A percentile compares a stretch with the other conserved stretches of the same genome.
These are phyloP conservation scores for Isotomurus palustris DNA, from an alignment of 2,888 invertebrate genomes.

Conservation along the genomic window DNA sequence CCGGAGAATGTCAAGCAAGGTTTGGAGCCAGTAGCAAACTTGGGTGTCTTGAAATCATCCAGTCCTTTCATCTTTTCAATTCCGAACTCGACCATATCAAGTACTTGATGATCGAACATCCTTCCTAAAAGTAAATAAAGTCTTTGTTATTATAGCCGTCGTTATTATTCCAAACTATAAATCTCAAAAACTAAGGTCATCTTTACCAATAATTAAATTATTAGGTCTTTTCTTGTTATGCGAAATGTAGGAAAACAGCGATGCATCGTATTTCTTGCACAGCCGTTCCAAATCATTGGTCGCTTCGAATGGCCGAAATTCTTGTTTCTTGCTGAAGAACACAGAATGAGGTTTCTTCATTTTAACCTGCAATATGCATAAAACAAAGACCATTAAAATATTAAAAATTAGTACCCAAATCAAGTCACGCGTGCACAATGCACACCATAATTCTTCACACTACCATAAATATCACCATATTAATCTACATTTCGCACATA, in stretches of 20 bases:
- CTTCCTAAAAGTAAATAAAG: slow-evolving; percentile 55
- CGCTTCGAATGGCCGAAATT: slow-evolving; percentile 90
- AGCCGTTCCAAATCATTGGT: slow-evolving; percentile 66
- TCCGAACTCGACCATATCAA: slow-evolving; percentile 96
- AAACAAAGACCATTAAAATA: too few relatives aligned
- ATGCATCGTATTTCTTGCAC: slow-evolving; percentile 77
- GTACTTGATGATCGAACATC: slow-evolving; percentile 78
- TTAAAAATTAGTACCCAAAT: too few relatives aligned
- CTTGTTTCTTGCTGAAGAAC: slow-evolving; percentile 73
- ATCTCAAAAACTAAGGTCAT: neutral
- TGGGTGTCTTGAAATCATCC: slow-evolving; percentile 71
- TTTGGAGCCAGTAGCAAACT: slow-evolving; percentile 75
- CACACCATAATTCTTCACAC: too few relatives aligned
- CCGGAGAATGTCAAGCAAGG: slow-evolving; percentile 90
- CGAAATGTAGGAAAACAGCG: slow-evolving; percentile 84
- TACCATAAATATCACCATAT: too few relatives aligned
- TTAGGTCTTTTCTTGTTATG: slow-evolving; percentile 93
- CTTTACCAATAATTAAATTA: slow-evolving; percentile 74
- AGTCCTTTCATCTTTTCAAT: slow-evolving; percentile 76
- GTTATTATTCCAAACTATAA: slow-evolving; percentile 16
- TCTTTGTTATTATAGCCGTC: neutral
- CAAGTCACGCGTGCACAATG: too few relatives aligned
- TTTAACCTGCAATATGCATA: slow-evolving; percentile 62
- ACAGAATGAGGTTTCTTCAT: slow-evolving; percentile 81
- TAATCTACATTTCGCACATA: too few relatives aligned